A percentile compares a stretch with the other conserved stretches of the same genome.
These are phyloP conservation scores for Alcis repandata DNA, from an alignment of 2,888 invertebrate species.

Conservation along the genomic window DNA sequence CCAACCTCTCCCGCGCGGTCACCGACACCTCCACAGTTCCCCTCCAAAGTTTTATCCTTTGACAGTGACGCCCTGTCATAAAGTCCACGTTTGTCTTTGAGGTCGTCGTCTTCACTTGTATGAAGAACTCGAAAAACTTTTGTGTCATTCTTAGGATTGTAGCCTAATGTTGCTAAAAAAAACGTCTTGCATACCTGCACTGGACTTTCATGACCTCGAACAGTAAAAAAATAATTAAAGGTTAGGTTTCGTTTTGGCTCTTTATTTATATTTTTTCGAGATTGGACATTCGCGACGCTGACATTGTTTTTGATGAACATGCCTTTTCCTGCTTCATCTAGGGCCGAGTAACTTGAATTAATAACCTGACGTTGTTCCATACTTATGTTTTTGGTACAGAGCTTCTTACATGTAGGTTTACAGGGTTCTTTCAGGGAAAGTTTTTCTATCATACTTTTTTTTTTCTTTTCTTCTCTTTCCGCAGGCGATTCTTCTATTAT, in stretches of 20 bases:
- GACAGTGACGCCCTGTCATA: neutral
- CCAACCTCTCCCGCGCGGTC: too few relatives aligned
- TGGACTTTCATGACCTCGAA: slow-evolving; percentile 9
- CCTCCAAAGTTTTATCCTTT: neutral
- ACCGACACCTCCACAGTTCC: too few relatives aligned
- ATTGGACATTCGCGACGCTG: slow-evolving; percentile 1
- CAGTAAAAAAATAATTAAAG: slow-evolving; percentile 14
- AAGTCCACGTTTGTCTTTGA: slow-evolving; percentile 1
- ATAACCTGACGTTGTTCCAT: slow-evolving; percentile 1
- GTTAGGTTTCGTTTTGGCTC: slow-evolving; percentile 3
- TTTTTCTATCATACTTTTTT: too few relatives aligned
- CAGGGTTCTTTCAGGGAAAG: too few relatives aligned
- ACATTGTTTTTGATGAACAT: slow-evolving; percentile 16
- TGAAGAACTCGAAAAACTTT: slow-evolving; percentile 6
- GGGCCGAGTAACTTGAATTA: slow-evolving; percentile 12
- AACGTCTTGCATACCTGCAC: slow-evolving; percentile 18
- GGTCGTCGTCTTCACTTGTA: slow-evolving; percentile 6
- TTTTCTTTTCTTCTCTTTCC: too few relatives aligned
- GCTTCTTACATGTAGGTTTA: neutral
- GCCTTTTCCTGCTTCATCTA: slow-evolving; percentile 13
- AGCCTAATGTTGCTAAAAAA: slow-evolving; percentile 14
- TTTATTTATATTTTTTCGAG: slow-evolving; percentile 1
- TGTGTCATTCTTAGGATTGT: slow-evolving; percentile 12
- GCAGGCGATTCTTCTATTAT: too few relatives aligned
- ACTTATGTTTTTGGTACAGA: slow-evolving; percentile 8